A percentile compares a stretch with the other conserved stretches of the same genome.
Evolutionary conservation across 2,888 invertebrate species (phyloP).

Genomic region (Dolichopus griseipennis): DNA sequence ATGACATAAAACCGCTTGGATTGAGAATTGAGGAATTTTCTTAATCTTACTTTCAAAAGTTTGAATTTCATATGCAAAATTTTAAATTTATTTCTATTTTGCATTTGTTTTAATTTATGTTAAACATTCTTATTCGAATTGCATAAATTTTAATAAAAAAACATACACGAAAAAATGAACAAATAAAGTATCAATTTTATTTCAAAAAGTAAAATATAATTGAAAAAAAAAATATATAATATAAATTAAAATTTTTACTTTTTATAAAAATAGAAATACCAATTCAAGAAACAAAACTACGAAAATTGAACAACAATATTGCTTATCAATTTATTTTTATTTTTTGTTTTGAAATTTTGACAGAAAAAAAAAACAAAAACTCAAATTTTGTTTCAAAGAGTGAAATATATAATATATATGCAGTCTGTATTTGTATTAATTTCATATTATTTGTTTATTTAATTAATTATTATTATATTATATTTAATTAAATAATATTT

Average conservation of each 20-base stretch:
- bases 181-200: not conserved
- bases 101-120: too few relatives aligned
- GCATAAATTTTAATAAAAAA: conserved; percentile 6
- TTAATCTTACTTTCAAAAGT: too few relatives aligned
- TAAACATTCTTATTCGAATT: not conserved
- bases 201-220: not conserved
- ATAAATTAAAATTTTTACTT: not conserved
- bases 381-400: not conserved
- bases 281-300: conserved; percentile 9
- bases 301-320: conserved; percentile 5
- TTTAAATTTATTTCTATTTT: too few relatives aligned
- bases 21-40: too few relatives aligned
- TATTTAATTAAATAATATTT: not conserved
- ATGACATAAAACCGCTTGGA: too few relatives aligned
- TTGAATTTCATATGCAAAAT: too few relatives aligned
- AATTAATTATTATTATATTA: not conserved
- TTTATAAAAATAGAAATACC: conserved; percentile 8
- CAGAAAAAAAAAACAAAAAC: not conserved
- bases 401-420: too few relatives aligned
- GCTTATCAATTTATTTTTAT: not conserved
- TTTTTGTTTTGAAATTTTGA: not conserved
- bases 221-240: not conserved
- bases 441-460: conserved; percentile 1
- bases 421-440: conserved; percentile 8
- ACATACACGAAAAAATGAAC: not conserved